Evolutionary conservation across 2,113 vertebrate genomes (phyloP).

Genomic region (Zapornia atra): DNA sequence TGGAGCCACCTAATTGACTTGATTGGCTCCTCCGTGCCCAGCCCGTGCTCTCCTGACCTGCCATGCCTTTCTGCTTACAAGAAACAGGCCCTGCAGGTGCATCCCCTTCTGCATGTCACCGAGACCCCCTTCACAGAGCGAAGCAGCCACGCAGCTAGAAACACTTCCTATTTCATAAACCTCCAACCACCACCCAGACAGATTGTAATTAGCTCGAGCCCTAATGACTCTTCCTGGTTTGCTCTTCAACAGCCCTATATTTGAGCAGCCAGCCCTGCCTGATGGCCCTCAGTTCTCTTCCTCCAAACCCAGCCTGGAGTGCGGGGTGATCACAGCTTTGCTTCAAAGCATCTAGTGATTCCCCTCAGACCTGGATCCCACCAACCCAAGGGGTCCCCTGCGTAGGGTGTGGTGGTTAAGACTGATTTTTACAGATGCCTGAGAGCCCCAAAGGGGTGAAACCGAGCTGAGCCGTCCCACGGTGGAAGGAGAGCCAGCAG

Average conservation of each 20-base stretch:
- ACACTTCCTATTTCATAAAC: constrained; percentile 1
- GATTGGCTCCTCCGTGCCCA: neutral
- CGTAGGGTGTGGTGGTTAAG: neutral
- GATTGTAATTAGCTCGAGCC: neutral
- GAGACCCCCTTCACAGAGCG: fast-evolving
- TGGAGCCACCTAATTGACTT: neutral
- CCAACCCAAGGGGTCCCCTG: fast-evolving
- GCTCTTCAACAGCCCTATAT: neutral
- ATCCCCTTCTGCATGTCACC: neutral
- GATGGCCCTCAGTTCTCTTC: neutral
- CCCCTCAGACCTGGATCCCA: neutral
- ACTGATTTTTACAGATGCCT: neutral
- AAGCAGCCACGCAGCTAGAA: constrained; percentile 5
- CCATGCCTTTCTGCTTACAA: neutral
- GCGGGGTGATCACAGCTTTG: neutral
- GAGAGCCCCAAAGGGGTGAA: neutral
- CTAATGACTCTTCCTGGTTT: neutral
- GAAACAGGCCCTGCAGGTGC: neutral
- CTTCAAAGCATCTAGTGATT: neutral
- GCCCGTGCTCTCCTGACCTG: neutral
- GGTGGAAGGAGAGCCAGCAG: neutral
- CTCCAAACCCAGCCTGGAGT: neutral
- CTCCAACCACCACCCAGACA: neutral
- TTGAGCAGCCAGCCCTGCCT: neutral
- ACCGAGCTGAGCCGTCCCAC: neutral